Evolutionary conservation across 2,113 vertebrate species (phyloP).

Genomic region (Plecturocebus donacophilus): DNA sequence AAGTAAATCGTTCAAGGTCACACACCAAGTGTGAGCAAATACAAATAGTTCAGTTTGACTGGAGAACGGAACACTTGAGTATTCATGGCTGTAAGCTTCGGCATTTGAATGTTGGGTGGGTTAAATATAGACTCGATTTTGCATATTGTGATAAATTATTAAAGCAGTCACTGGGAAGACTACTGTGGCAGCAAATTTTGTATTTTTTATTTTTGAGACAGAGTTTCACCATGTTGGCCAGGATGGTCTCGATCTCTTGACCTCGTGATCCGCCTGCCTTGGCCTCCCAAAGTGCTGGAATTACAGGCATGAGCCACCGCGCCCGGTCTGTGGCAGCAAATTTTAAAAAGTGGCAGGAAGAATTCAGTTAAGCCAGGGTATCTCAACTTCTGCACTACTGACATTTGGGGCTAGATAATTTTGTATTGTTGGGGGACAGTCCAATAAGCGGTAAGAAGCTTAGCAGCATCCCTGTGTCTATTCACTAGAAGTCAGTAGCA

Average conservation of each 20-base stretch:
- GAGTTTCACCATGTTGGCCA: no score
- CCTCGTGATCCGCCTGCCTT: no score
- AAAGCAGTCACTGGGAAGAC: neutral
- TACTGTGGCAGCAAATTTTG: neutral
- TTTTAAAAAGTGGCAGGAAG: neutral
- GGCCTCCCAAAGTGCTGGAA: no score
- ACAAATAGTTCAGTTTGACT: neutral
- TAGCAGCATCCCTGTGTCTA: neutral
- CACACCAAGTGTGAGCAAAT: neutral
- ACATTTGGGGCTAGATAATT: neutral
- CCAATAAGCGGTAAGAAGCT: neutral
- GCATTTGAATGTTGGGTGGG: neutral
- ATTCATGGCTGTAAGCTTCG: neutral
- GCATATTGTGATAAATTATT: neutral
- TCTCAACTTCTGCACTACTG: neutral
- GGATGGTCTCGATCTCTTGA: no score
- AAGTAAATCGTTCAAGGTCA: neutral
- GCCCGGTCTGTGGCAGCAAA: neutral
- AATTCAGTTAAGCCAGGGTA: neutral
- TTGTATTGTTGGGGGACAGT: neutral
- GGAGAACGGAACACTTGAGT: neutral
- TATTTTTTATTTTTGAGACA: no score
- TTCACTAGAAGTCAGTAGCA: neutral
- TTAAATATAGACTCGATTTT: neutral
- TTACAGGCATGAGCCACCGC: no score